Base-by-base conservation (phyloP, 2,888 invertebrate species). In the Globia sparganii region DNA sequence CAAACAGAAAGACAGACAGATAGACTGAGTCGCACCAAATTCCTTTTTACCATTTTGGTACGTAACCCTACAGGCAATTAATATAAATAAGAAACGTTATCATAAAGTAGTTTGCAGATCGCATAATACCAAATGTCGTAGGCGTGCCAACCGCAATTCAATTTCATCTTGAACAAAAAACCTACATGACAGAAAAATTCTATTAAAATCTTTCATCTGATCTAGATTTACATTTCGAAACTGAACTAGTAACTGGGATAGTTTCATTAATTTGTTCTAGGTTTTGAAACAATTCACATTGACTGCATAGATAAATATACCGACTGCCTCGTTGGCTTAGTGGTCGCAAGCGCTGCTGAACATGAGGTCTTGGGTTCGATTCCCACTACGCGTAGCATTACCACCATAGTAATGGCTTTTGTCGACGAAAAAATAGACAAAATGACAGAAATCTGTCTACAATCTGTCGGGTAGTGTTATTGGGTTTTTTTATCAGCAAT, bases 201-300 rank as follows among this genome's bases (percentile, higher is more conserved):
- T 68, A 81, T 71, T 74, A 74, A 74, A 62, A 83, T 58, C 66
- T 69, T 68, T 59, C 18, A 25, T 59, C 64, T 53, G 25, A 18
- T 37, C 59, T 53, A 71, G 71, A 61, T 83, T 77, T 64, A 31
- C 11, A 43, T 56, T 76, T 31, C 34, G 21, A 53, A 73, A 15
- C 43, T 9, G 9, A 81, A 31, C 66, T n/a, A 61, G 74, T n/a
- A 46, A 37, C 31, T 62, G 21, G 21, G n/a, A 4, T 18, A 2
- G 25, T 25, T 65, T 46, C 28, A 15, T n/a, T 43, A 0, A 34
- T 67, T 18, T 9, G 5, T 53, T 4, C 25, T 25, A 31, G 25
- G 15, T 46, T 25, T 66, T 53, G 4, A 25, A 31, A 66, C 28
- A 28, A 18, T 40, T 66, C 2, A 28, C 28, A 31, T 18, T 18